Conservation (phyloP, 2,888 invertebrate species). For the Eilema depressum region DNA sequence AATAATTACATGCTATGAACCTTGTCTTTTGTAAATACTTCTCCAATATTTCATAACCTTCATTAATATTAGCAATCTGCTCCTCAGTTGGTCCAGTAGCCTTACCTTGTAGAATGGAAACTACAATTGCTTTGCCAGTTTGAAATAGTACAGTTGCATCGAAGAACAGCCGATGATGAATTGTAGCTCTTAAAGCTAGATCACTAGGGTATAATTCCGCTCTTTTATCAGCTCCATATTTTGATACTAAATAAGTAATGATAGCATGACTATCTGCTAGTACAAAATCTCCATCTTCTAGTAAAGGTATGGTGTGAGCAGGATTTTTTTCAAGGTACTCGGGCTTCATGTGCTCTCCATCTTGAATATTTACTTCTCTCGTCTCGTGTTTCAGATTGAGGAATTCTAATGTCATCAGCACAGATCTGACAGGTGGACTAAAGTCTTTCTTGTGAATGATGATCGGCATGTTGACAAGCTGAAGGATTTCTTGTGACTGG, state of each 20-base stretch:
- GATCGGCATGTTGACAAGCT: constrained; percentile 53
- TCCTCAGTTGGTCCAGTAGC: constrained; percentile 38
- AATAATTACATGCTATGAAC: constrained; percentile 54
- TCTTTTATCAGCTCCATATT: constrained; percentile 61
- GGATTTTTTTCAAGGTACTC: constrained; percentile 57
- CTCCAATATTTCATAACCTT: constrained; percentile 59
- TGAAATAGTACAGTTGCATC: constrained; percentile 57
- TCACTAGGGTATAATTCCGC: constrained; percentile 60
- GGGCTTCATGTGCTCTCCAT: constrained; percentile 39
- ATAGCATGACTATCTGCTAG: constrained; percentile 66
- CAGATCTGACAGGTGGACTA: constrained; percentile 60
- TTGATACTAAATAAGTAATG: constrained; percentile 62
- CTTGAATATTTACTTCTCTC: constrained; percentile 45
- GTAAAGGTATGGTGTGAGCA: constrained; percentile 57
- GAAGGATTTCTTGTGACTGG: constrained; percentile 6
- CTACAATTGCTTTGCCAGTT: constrained; percentile 31
- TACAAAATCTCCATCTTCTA: constrained; percentile 64
- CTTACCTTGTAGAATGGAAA: constrained; percentile 32
- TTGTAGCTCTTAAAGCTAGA: constrained; percentile 51
- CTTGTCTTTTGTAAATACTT: constrained; percentile 56
- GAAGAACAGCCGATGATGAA: constrained; percentile 60
- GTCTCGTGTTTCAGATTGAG: constrained; percentile 55
- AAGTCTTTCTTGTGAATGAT: constrained; percentile 53
- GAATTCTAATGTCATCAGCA: constrained; percentile 56
- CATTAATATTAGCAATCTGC: constrained; percentile 45